Evolutionary conservation across 2,113 vertebrate species (phyloP), one percentile per base, ranked within the genome.

Genomic region (Anthoscopus minutus): DNA sequence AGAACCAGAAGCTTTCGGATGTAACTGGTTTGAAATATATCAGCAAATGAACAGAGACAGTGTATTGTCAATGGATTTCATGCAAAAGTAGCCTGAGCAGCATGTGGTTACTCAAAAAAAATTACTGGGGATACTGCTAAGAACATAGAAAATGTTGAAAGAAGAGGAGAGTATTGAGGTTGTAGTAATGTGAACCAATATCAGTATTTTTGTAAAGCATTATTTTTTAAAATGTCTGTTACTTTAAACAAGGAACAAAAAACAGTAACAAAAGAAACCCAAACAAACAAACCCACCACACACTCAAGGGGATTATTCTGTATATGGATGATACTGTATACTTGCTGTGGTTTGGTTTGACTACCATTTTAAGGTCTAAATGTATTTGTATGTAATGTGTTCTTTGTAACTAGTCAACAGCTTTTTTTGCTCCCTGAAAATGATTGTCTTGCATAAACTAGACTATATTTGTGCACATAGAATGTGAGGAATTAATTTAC

Each of bases 1-100:
- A 98, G 98, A 96, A 99, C 98, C 64, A 98, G 98, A 96, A 99
- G 98, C 94, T 98, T 99, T 94, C 97, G 98, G 11, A 98, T 98
- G 98, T 99, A 96, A 96, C 51, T 35, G 19, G 44, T 51, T 66
- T 76, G 35, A 44, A 48, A 40, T 66, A 4, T 15, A 16, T 67
- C 73, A 65, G 28, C 9, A 4, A 44, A 67, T 0, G 33, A 54
- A 54, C 35, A 56, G 84, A 54, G 30, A 72, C 65, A 31, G 17
- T 61, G 12, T 40, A 22, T 58, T 74, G 37, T 78, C 38, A 38
- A 56, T 54, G 42, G 37, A 65, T 77, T 11, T 64, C 40, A 31
- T 48, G 48, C 47, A 91, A 87, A 69, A 81, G 84, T 40, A 95
- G 42, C 25, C 57, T 80, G 21, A 87, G 18, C 23, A 87, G 11